Evolutionary conservation across 2,888 invertebrate genomes (phyloP).

Genomic region (Cataglyphis cursor): DNA sequence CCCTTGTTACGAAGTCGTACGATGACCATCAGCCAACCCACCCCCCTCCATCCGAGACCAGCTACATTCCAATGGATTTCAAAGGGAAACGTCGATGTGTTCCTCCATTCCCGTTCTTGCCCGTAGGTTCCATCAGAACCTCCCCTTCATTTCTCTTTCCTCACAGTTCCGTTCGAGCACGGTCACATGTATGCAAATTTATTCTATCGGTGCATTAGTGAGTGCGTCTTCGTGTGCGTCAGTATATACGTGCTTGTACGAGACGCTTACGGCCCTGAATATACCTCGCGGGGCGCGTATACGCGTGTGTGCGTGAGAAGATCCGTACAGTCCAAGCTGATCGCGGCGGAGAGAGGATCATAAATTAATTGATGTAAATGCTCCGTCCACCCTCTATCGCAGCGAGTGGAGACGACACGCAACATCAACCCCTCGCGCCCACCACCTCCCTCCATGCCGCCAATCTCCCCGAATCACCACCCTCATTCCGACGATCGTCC

Average conservation of each 20-base stretch:
- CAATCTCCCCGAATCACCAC: conserved; percentile 37
- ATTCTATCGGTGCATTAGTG: conserved; percentile 83
- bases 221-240: conserved; percentile 55
- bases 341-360: conserved; percentile 81
- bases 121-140: conserved; percentile 51
- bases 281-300: conserved; percentile 11
- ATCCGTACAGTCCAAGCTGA: conserved; percentile 68
- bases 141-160: conserved; percentile 64
- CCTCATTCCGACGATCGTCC: conserved; percentile 72
- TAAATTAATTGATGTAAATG: conserved; percentile 87
- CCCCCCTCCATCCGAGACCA: not conserved
- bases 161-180: conserved; percentile 77
- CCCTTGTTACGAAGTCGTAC: conserved; percentile 44
- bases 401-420: conserved; percentile 78
- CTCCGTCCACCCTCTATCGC: conserved; percentile 85
- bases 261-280: conserved; percentile 13
- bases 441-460: conserved; percentile 25
- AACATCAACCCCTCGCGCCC: conserved; percentile 60
- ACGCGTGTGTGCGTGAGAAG: conserved; percentile 41
- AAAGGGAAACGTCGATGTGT: conserved; percentile 48
- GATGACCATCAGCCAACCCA: conserved; percentile 28
- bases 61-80: conserved; percentile 59
- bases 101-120: conserved; percentile 65
- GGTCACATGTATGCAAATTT: conserved; percentile 86
- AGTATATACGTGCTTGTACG: conserved; percentile 4